A percentile compares a stretch with the other conserved stretches of the same genome.
Evolutionary conservation across 92 coral and sea anemone species (phyloP).

Genomic region (Montipora capitata): DNA sequence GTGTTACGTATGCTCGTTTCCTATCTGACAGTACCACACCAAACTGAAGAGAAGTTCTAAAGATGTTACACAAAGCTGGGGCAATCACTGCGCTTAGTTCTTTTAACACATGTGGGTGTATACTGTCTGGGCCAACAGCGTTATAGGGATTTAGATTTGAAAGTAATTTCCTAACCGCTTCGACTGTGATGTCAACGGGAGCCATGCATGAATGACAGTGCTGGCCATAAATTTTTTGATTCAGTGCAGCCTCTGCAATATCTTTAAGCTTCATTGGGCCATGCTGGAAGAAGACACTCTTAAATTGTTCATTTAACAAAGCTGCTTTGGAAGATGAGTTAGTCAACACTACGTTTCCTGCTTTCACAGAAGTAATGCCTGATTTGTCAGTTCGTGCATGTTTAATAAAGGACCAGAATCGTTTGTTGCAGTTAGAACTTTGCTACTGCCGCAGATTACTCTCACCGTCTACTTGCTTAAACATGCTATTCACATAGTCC

Average conservation of each 20-base stretch:
- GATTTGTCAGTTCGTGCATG: constrained; percentile 5
- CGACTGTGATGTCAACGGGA: constrained; percentile 41
- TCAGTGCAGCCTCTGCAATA: constrained; percentile 2
- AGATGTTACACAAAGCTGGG: background rate
- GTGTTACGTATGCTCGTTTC: background rate
- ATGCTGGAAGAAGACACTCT: constrained; percentile 13
- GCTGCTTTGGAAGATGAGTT: background rate
- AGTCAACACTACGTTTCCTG: background rate
- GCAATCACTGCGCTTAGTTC: background rate
- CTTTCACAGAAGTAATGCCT: background rate
- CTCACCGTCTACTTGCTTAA: background rate
- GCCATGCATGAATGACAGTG: constrained; percentile 36
- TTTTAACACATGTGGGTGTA: background rate
- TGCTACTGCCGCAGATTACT: background rate
- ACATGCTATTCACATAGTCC: background rate
- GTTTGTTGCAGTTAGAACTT: background rate
- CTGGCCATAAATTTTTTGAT: constrained; percentile 7
- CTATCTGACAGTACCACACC: background rate
- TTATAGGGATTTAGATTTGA: constrained; percentile 10
- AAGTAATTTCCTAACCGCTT: constrained; percentile 16
- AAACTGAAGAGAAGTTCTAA: background rate
- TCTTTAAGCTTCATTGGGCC: constrained; percentile 3
- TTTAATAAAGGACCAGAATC: constrained; percentile 2
- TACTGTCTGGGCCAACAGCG: constrained; percentile 24
- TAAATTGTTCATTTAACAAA: background rate